These are phyloP conservation scores for Thymelicus sylvestris DNA, from an alignment of 2,888 invertebrate genomes.

Conservation along the genomic window DNA sequence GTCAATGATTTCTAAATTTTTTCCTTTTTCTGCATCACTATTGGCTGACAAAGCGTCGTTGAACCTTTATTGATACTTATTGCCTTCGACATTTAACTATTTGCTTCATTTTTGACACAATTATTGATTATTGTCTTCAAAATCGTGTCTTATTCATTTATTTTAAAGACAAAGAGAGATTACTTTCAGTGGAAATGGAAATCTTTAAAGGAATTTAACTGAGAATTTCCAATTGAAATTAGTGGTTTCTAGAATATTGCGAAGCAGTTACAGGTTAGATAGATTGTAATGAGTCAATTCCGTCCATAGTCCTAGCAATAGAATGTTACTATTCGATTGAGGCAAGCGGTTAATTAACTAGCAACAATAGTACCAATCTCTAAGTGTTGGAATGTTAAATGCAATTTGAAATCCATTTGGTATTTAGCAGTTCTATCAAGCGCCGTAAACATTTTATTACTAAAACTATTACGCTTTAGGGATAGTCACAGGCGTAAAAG, in stretches of 20 bases:
- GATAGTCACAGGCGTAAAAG: neutral
- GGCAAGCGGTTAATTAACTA: slow-evolving; percentile 31
- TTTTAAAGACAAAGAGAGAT: too few species aligned
- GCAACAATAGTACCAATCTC: slow-evolving; percentile 24
- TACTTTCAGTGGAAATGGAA: neutral
- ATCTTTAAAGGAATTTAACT: slow-evolving; percentile 9
- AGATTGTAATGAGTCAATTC: slow-evolving; percentile 35
- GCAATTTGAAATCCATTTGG: slow-evolving; percentile 21
- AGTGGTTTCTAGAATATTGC: slow-evolving; percentile 11
- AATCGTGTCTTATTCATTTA: too few species aligned
- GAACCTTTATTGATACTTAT: too few species aligned
- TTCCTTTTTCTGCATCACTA: too few species aligned
- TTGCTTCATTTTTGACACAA: too few species aligned
- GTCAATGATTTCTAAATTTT: too few species aligned
- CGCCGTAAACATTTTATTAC: slow-evolving; percentile 6
- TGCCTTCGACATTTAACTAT: too few species aligned
- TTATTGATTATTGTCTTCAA: too few species aligned
- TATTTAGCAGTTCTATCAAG: neutral
- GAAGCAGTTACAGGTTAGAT: slow-evolving; percentile 13
- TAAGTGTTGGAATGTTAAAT: slow-evolving; percentile 29
- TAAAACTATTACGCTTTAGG: neutral
- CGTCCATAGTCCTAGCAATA: slow-evolving; percentile 10
- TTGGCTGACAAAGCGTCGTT: too few species aligned
- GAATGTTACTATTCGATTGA: slow-evolving; percentile 18
- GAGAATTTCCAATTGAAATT: neutral